phyloP scores from a whole-genome alignment of 1,140 invertebrate species.

The Brachystomella parvula region DNA sequence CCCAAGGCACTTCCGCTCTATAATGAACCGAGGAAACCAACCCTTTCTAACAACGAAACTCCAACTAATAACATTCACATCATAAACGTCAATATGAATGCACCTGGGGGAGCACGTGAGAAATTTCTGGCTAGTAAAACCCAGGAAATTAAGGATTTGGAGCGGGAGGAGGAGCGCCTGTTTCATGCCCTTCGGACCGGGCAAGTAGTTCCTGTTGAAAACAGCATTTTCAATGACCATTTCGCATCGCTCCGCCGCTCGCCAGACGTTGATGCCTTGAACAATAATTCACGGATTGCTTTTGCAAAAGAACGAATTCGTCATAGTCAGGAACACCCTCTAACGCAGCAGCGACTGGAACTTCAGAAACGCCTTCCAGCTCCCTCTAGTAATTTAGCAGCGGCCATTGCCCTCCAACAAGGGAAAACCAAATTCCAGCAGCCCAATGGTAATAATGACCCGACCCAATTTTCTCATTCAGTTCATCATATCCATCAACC shows the following conservation, averaged over 20 bases:
- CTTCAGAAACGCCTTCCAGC: slow-evolving; percentile 45
- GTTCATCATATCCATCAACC: not conserved
- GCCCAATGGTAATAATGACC: slow-evolving; percentile 1
- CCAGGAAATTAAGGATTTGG: slow-evolving; percentile 53
- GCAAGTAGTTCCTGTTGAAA: slow-evolving; percentile 22
- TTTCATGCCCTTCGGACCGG: slow-evolving; percentile 69
- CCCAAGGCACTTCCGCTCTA: not conserved
- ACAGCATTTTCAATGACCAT: slow-evolving; percentile 11
- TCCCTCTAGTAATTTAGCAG: slow-evolving; percentile 32
- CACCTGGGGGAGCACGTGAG: not conserved
- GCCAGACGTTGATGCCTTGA: not conserved
- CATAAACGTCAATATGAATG: slow-evolving; percentile 7
- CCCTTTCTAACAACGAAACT: slow-evolving; percentile 34
- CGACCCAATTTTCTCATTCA: slow-evolving; percentile 6
- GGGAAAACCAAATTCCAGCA: slow-evolving; percentile 36
- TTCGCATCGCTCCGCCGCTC: not conserved
- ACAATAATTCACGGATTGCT: slow-evolving; percentile 22
- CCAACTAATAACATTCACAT: slow-evolving; percentile 3
- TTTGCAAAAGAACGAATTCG: slow-evolving; percentile 53
- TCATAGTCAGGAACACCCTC: slow-evolving; percentile 49
- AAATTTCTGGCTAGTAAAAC: not conserved
- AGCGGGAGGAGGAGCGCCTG: slow-evolving; percentile 66
- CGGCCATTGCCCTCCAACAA: slow-evolving; percentile 35
- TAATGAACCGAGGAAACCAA: not conserved
- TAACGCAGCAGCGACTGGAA: slow-evolving; percentile 49